Conservation (phyloP, 2,113 vertebrate genomes). For the Corythoichthys intestinalis region DNA sequence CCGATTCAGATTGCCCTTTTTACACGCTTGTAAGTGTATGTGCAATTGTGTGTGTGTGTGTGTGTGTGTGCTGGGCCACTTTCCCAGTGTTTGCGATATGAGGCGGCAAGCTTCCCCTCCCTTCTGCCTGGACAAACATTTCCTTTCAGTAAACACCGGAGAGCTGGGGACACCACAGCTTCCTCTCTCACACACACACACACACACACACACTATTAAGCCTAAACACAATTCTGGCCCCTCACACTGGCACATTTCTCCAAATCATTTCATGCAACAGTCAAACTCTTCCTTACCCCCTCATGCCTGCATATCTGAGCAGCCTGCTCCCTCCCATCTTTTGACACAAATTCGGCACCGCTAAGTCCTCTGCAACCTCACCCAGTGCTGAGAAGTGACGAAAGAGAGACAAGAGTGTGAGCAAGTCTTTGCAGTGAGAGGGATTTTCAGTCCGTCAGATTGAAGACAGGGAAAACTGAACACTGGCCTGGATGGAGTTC, state of each 20-base stretch:
- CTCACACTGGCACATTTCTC: neutral
- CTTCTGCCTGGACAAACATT: slow-evolving; percentile 74
- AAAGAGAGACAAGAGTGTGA: slow-evolving; percentile 17
- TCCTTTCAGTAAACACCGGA: slow-evolving; percentile 71
- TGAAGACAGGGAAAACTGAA: slow-evolving; percentile 17
- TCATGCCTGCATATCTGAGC: neutral
- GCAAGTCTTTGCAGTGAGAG: slow-evolving; percentile 19
- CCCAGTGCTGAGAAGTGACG: slow-evolving; percentile 22
- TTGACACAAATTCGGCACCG: slow-evolving; percentile 7
- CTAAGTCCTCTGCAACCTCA: slow-evolving; percentile 14
- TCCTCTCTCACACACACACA: slow-evolving; percentile 45
- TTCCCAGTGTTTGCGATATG: slow-evolving; percentile 46
- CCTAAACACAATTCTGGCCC: slow-evolving; percentile 46
- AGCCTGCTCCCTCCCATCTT: neutral
- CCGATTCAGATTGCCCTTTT: slow-evolving; percentile 44
- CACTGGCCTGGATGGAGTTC: slow-evolving; percentile 29
- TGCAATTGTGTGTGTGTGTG: slow-evolving; percentile 10
- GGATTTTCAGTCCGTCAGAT: slow-evolving; percentile 33
- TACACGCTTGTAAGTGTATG: slow-evolving; percentile 16
- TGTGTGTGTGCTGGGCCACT: slow-evolving; percentile 8
- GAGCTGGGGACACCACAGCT: slow-evolving; percentile 58
- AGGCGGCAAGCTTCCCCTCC: slow-evolving; percentile 63
- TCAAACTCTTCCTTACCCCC: slow-evolving; percentile 14
- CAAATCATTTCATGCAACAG: neutral
- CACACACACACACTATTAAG: slow-evolving; percentile 26